Base-by-base conservation (phyloP, 2,888 invertebrate genomes). In the Acronicta aceris region DNA sequence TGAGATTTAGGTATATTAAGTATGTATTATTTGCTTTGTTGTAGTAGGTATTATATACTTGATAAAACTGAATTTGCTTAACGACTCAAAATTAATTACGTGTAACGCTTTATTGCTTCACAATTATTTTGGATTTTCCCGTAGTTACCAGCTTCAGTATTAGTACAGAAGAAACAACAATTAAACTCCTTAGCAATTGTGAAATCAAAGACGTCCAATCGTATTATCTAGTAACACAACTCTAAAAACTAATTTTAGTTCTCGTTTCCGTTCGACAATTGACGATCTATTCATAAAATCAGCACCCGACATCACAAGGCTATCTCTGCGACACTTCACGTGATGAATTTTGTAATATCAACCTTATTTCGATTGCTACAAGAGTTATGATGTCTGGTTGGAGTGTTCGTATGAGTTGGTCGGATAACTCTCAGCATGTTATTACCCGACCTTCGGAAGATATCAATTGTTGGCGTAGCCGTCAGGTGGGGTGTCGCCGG, bases 361-460 rank as follows among this genome's bases (percentile, higher is more conserved):
- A 52, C 73, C 45, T 64, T 78, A 65, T 54, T 6, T 0, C 43
- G 10, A 30, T 16, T 51, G 4, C 9, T 13, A 57, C 69, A 67
- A 48, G 52, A 47, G 54, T 30, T 41, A 17, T 17, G 12, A 12
- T 8, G 33, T 27, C n/a, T 33, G 21, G 13, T 36, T 21, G 36
- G 8, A 9, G 38, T 53, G 59, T 62, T 47, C 3, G 27, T 16
- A 40, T 62, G 56, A 52, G 65, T 59, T 67, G 66, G 76, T 66
- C 53, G 65, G 65, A 64, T 78, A 75, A 70, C 71, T 74, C 74
- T 70, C 73, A 76, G 83, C 83, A 78, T 89, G 87, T 87, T 91
- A 91, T 91, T 91, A 89, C 86, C 83, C 85, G 92, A 90, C 93
- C 93, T 93, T 93, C 93, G 92, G 89, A 87, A 90, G 85, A 89